phyloP scores from a whole-genome alignment of 2,113 vertebrate genomes.

The Chiloscyllium plagiosum region DNA sequence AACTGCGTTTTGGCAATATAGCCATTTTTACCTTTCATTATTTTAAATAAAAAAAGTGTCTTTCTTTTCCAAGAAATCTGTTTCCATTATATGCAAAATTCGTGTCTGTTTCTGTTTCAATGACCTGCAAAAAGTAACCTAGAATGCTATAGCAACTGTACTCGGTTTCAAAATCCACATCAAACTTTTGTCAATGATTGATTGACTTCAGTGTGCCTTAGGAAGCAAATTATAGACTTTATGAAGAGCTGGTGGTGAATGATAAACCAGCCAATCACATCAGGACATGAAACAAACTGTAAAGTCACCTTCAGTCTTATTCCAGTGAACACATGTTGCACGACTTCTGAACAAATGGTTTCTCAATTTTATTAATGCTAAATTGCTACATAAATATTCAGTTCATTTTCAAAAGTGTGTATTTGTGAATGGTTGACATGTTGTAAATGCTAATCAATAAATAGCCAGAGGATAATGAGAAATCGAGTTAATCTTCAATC shows the following conservation, averaged over 20 bases:
- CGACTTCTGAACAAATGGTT: neutral
- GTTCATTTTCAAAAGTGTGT: neutral
- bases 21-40: neutral
- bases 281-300: neutral
- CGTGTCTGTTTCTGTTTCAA: neutral
- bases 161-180: neutral
- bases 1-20: neutral
- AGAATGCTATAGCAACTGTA: neutral
- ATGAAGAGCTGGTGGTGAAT: too few species aligned
- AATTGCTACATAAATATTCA: neutral
- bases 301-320: neutral
- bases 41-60: neutral
- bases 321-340: neutral
- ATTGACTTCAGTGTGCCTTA: neutral
- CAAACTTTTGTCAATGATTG: neutral
- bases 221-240: neutral
- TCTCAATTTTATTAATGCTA: neutral
- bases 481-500: neutral
- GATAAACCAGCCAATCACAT: neutral
- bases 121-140: neutral
- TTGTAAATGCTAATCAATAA: neutral
- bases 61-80: neutral
- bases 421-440: neutral
- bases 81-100: neutral
- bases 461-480: neutral